Percentiles rank a stretch among this genome's conserved stretches.
Evolutionary conservation across 1,140 invertebrate genomes (phyloP).

Genomic region (Neoseiulus cucumeris): DNA sequence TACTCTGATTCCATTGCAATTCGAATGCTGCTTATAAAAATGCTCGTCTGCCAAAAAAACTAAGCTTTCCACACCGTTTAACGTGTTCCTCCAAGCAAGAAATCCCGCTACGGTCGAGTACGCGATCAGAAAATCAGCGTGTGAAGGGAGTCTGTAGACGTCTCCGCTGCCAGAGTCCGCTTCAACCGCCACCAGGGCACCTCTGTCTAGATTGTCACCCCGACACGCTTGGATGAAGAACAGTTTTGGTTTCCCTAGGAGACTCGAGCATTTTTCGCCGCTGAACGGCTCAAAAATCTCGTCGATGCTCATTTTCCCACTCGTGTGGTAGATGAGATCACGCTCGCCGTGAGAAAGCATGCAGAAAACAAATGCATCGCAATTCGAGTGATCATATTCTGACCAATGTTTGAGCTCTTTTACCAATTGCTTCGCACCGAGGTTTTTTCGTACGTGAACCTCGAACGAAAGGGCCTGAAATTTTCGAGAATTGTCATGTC

Average conservation of each 20-base stretch:
- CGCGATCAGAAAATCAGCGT: constrained; percentile 80
- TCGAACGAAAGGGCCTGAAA: constrained; percentile 26
- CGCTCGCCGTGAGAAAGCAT: constrained; percentile 76
- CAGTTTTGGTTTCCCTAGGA: constrained; percentile 78
- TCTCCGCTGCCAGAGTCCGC: constrained; percentile 18
- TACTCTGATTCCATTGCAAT: not conserved
- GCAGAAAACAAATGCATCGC: constrained; percentile 54
- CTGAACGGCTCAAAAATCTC: constrained; percentile 63
- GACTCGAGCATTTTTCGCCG: constrained; percentile 54
- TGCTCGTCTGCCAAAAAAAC: not conserved
- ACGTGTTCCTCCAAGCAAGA: constrained; percentile 87
- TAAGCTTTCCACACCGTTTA: constrained; percentile 33
- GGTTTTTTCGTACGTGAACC: constrained; percentile 32
- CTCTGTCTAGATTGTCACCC: constrained; percentile 58
- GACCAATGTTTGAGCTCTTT: constrained; percentile 40
- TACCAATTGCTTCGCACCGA: constrained; percentile 40
- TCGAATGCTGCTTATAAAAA: not conserved
- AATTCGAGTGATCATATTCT: constrained; percentile 46
- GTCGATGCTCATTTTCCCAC: constrained; percentile 30
- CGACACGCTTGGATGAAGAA: constrained; percentile 81
- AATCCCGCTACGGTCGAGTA: constrained; percentile 76
- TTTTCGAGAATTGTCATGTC: not conserved
- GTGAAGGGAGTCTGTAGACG: constrained; percentile 59
- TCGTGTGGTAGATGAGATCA: constrained; percentile 31
- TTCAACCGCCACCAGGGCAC: constrained; percentile 22